phyloP scores from a whole-genome alignment of 2,113 vertebrate species.

The Melanotaenia duboulayi region DNA sequence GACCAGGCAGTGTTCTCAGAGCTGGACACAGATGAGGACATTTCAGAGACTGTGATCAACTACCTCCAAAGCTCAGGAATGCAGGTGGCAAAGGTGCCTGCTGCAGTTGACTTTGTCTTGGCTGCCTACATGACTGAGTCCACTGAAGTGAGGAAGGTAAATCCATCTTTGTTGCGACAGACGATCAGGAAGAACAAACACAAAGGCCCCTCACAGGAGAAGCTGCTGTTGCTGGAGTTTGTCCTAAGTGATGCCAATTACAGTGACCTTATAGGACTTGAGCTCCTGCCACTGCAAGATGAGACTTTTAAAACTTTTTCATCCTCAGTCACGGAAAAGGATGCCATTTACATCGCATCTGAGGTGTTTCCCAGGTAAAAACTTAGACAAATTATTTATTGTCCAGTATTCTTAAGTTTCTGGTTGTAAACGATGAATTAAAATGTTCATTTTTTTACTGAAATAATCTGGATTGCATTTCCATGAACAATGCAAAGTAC shows the following conservation, averaged over 20 bases:
- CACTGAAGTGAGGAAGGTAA: constrained; percentile 87
- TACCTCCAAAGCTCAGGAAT: constrained; percentile 96
- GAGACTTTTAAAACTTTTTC: constrained; percentile 90
- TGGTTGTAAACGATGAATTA: not conserved
- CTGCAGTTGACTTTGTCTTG: constrained; percentile 84
- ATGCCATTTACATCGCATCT: constrained; percentile 91
- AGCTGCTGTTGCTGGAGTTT: constrained; percentile 91
- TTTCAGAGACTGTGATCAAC: constrained; percentile 87
- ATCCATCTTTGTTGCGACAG: constrained; percentile 88
- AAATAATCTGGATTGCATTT: too few relatives aligned
- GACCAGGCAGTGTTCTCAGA: constrained; percentile 92
- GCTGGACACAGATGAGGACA: constrained; percentile 84
- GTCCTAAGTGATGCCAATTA: constrained; percentile 90
- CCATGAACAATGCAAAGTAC: too few relatives aligned
- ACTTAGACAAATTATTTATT: not conserved
- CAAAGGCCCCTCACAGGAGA: constrained; percentile 83
- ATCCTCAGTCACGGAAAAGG: constrained; percentile 92
- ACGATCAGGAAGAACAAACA: constrained; percentile 88
- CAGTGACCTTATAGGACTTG: constrained; percentile 93
- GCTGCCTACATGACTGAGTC: constrained; percentile 71
- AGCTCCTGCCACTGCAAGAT: constrained; percentile 93
- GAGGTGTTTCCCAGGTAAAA: constrained; percentile 93
- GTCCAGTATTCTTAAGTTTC: not conserved
- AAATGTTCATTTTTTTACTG: too few relatives aligned
- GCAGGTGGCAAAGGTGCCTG: constrained; percentile 89